These are phyloP conservation scores for Apus apus DNA, from an alignment of 2,113 vertebrate species.

Conservation along the genomic window DNA sequence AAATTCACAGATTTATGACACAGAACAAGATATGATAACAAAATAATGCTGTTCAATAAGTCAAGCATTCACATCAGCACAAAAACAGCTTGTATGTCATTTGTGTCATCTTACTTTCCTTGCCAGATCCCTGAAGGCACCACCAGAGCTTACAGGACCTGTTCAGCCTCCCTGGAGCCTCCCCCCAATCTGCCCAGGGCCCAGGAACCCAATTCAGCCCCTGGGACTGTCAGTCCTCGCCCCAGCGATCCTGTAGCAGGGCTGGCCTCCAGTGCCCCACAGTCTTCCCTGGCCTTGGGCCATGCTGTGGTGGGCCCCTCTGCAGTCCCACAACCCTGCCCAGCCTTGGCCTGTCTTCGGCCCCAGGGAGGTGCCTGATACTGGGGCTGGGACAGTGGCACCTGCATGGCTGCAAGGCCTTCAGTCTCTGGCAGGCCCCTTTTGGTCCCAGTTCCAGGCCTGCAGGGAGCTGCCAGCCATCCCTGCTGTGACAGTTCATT, in stretches of 20 bases:
- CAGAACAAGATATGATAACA: background rate
- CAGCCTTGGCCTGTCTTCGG: rapidly evolving
- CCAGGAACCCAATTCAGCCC: background rate
- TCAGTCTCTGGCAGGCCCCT: too few relatives aligned
- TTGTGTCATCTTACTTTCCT: background rate
- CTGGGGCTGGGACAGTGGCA: rapidly evolving
- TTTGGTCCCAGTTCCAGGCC: background rate
- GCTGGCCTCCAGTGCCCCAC: rapidly evolving
- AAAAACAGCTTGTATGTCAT: rapidly evolving
- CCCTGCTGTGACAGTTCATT: too few relatives aligned
- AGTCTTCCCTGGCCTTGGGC: background rate
- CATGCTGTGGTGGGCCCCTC: rapidly evolving
- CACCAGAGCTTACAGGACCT: rapidly evolving
- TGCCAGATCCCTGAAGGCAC: background rate
- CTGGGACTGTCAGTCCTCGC: background rate
- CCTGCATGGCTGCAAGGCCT: background rate
- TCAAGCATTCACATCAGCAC: background rate
- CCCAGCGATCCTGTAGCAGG: background rate
- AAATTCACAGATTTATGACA: background rate
- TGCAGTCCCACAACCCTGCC: rapidly evolving
- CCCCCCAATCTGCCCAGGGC: rapidly evolving
- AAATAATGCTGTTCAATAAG: background rate
- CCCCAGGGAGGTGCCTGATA: rapidly evolving
- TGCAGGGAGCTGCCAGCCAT: background rate
- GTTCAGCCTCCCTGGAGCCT: rapidly evolving